Evolutionary conservation across 2,888 invertebrate species (phyloP), one percentile per base, ranked within the genome.

Genomic region (Anaspis maculata): DNA sequence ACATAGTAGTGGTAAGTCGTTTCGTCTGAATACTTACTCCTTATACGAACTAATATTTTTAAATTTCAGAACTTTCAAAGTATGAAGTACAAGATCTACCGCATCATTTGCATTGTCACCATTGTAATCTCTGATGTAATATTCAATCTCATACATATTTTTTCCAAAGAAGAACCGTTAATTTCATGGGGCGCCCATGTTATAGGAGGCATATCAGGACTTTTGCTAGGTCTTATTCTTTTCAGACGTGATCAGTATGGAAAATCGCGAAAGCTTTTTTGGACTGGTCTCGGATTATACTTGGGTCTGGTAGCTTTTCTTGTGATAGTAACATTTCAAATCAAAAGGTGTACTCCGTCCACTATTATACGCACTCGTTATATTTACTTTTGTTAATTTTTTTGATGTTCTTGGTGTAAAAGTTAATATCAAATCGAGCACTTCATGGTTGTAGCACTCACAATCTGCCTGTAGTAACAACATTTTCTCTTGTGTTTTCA

Each of bases 141-240:
- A 9, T 74, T 67, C 47, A 68, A 69, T 23, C 46, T 66, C n/a
- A 61, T 66, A 34, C 73, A 74, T 45, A 61, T 64, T 31, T 56
- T 59, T 45, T 49, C 60, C 24, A 62, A 64, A 39, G 60, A 63
- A 23, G 67, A 68, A 53, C 70, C 72, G 9, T 61, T 66, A 19
- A 72, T 83, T 39, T 81, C 83, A 23, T 76, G 83, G 74, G 74
- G 79, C 1, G 82, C 84, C 3, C 85, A 85, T 54, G 66, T 73
- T 10, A 72, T 78, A 3, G 85, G 85, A 3, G 83, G 80, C 2
- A 57, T 76, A 1, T 70, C 76, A 1, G 85, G 84, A 1, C 62
- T 79, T 2, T 65, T 81, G 3, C 51, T 81, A 2, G 80, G 77
- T 3, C 72, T 79, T 34, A 59, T 77, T 7, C 58, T 77, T 6